Base-by-base conservation (phyloP, 2,888 invertebrate species). In the Yponomeuta malinellus region DNA sequence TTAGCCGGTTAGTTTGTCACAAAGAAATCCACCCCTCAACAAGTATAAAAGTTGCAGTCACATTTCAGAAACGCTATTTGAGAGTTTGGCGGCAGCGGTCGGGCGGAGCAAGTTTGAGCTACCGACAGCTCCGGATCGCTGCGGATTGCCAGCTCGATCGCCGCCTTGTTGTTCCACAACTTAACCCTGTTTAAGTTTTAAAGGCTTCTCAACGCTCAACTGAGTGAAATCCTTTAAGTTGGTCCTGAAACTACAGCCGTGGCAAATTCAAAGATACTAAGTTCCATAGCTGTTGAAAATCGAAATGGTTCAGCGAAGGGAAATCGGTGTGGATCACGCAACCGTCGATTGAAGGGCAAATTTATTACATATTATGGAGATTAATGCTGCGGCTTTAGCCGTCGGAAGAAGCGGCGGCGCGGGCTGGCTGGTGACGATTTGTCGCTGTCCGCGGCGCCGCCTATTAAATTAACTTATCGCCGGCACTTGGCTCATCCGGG, bases 371-470 rank as follows among this genome's bases (percentile, higher is more conserved):
- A 76, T 76, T 76, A 77, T 74, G 73, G 74, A 77, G 76, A 79
- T 78, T 79, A 81, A 78, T 78, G 77, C 72, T 73, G 71, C 74
- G 72, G 75, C 74, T 74, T 74, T 74, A 68, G 74, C 72, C 70
- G 65, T 63, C 68, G 69, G 71, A 71, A 72, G 73, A 74, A 69
- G 70, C 71, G 72, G 72, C 69, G 78, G 75, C 74, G 78, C 74
- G 76, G 77, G 76, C 75, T 72, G 77, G 76, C 75, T 72, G 73
- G 72, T 73, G 73, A 76, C 77, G 74, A 81, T 81, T 80, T 80
- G 78, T 79, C 73, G 75, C 73, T 75, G 77, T 78, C 79, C 72
- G 73, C 72, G 73, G 71, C 69, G 73, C 72, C 63, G 74, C 71
- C 75, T 75, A 76, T 77, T 77, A 74, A 78, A 79, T 78, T 78